Evolutionary conservation across 2,888 invertebrate species (phyloP).

Genomic region (Eupithecia abbreviata): DNA sequence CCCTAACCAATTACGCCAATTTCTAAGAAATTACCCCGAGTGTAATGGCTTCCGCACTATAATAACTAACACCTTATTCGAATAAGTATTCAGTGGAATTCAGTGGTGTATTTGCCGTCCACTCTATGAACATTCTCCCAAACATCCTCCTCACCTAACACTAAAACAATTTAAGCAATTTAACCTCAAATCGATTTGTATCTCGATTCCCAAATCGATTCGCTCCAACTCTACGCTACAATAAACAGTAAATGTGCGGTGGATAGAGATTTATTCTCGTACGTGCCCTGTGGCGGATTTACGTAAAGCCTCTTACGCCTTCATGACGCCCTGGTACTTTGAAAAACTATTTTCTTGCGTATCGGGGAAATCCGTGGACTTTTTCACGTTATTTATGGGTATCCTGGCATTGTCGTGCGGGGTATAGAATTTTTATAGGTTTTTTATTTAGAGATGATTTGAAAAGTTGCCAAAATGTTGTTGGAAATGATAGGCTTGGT

Average conservation of each 20-base stretch:
- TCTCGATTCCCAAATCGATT: conserved; percentile 26
- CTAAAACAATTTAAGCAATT: conserved; percentile 6
- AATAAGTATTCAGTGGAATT: background rate
- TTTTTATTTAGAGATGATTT: conserved; percentile 3
- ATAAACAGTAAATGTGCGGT: conserved; percentile 51
- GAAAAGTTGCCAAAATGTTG: background rate
- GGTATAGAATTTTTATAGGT: conserved; percentile 14
- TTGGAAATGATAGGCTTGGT: background rate
- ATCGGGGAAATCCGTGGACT: conserved; percentile 32
- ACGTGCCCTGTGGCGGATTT: conserved; percentile 61
- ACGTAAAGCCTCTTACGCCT: conserved; percentile 60
- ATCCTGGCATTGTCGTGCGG: conserved; percentile 18
- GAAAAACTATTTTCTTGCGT: conserved; percentile 59
- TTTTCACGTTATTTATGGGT: conserved; percentile 35
- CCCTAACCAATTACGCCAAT: too few species aligned
- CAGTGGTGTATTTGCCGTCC: background rate
- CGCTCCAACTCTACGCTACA: conserved; percentile 43
- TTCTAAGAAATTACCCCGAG: too few species aligned
- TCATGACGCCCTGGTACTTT: conserved; percentile 61
- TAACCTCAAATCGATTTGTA: conserved; percentile 17
- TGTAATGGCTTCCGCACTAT: too few species aligned
- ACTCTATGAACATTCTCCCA: background rate
- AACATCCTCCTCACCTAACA: background rate
- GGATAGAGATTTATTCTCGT: conserved; percentile 57
- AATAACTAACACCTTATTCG: too few species aligned